These are phyloP conservation scores for Rosalia funebris DNA, from an alignment of 2,888 invertebrate species.

Conservation along the genomic window DNA sequence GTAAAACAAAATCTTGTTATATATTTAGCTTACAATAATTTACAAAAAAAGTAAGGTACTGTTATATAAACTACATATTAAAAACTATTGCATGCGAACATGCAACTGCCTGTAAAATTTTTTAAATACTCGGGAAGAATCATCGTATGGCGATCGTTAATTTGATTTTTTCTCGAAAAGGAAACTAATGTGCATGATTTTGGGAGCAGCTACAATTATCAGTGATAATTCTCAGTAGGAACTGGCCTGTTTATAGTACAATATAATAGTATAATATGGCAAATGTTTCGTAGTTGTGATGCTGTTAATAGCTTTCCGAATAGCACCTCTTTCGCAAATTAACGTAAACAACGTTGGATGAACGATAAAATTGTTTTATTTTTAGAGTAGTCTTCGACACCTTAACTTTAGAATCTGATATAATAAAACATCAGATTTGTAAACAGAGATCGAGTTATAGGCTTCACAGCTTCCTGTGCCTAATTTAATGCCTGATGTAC, in stretches of 20 bases:
- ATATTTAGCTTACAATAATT: too few species aligned
- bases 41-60: too few species aligned
- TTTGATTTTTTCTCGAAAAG: too few species aligned
- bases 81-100: too few species aligned
- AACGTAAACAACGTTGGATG: constrained; percentile 27
- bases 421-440: constrained; percentile 45
- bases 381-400: constrained; percentile 42
- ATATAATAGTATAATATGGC: neutral
- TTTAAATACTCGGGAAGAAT: too few species aligned
- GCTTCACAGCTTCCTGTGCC: constrained; percentile 49
- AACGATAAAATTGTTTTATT: constrained; percentile 23
- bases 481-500: constrained; percentile 40
- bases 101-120: too few species aligned
- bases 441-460: constrained; percentile 46
- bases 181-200: too few species aligned
- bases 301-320: constrained; percentile 22
- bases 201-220: too few species aligned
- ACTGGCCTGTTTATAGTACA: neutral
- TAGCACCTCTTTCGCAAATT: constrained; percentile 27
- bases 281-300: constrained; percentile 17
- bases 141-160: too few species aligned
- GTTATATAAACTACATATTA: too few species aligned
- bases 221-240: too few species aligned
- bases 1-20: too few species aligned
- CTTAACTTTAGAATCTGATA: constrained; percentile 47